Conservation (phyloP, 1,140 invertebrate genomes). For the Diprion similis region DNA sequence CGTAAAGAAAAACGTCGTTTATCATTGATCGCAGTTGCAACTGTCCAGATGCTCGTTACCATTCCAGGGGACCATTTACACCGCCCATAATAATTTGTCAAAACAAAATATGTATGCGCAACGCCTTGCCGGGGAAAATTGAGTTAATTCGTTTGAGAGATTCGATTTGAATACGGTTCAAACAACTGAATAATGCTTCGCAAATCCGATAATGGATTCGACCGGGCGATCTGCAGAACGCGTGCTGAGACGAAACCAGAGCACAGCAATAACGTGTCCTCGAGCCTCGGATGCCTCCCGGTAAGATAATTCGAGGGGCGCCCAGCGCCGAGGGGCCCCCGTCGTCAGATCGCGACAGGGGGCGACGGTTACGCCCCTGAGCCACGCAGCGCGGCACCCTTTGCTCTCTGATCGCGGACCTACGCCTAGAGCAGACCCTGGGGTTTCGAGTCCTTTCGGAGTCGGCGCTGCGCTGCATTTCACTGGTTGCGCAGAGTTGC, state of each 20-base stretch:
- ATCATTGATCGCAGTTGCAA: too few species aligned
- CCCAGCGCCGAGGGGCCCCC: background rate
- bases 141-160: too few species aligned
- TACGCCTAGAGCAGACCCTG: too few species aligned
- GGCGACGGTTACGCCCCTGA: background rate
- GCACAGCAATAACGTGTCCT: background rate
- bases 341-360: background rate
- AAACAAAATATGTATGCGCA: too few species aligned
- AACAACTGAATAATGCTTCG: background rate
- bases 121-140: too few species aligned
- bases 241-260: background rate
- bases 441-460: too few species aligned
- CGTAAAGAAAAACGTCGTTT: too few species aligned
- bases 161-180: background rate
- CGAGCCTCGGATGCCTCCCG: background rate
- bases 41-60: too few species aligned
- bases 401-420: background rate
- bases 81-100: too few species aligned
- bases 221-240: background rate
- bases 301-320: slow-evolving; percentile 3
- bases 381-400: background rate
- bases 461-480: too few species aligned
- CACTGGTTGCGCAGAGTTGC: too few species aligned
- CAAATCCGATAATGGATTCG: background rate
- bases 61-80: too few species aligned